Evolutionary conservation across 1,140 invertebrate genomes (phyloP), one percentile per base, ranked within the genome.

Genomic region (Himalopsyche phryganea): DNA sequence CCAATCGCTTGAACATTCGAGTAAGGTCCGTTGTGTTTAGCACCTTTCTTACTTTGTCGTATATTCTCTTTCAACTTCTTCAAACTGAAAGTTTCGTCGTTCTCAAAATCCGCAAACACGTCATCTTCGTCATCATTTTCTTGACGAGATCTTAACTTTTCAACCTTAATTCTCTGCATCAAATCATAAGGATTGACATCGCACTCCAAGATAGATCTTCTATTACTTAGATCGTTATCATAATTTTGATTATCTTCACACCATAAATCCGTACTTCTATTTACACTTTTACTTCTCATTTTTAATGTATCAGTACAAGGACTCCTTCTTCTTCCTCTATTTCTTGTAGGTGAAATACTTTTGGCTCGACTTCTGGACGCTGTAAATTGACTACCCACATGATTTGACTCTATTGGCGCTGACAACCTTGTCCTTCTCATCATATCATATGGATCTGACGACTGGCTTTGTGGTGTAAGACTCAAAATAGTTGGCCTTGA

Each of bases 101-200:
- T 60, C 15, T 58, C 48, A 10, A 62, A 64, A 45, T 65, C 63
- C 13, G 51, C 58, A 49, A 63, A 63, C 7, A 44, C 61, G 13
- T 63, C 61, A 28, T 59, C 61, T 36, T 62, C 60, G 20, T 62
- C 60, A 11, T 63, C 61, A 9, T 48, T 50, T 44, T 44, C 55
- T 18, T 35, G 17, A 3, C 32, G 35, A 7, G 15, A 20, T 20
- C 41, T 33, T 28, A 60, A 44, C 17, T 63, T 60, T 57, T 63
- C 58, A 14, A 55, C 28, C 42, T 70, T 71, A 46, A 67, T 69
- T 52, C 70, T 70, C 58, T 83, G 83, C 48, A 92, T 83, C 57
- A 94, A 73, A 46, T 91, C 87, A 66, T 93, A 93, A 4, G 91
- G 89, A 73, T 90, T 92, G 10, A 92, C 87, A 67, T 91, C 83